Conservation (phyloP, 2,888 invertebrate genomes). For the Macrosiphum euphorbiae region DNA sequence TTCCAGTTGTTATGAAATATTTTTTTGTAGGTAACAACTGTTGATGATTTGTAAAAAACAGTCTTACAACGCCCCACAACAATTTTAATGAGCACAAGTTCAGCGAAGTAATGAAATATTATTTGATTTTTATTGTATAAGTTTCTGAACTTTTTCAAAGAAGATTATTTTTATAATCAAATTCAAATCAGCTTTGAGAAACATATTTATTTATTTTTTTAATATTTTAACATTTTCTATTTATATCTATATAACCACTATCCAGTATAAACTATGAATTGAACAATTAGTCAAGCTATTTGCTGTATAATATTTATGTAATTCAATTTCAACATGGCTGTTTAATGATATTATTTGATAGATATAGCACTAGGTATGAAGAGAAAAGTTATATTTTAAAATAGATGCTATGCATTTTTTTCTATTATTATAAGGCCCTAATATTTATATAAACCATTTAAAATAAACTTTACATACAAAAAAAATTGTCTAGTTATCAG, state of each 20-base stretch:
- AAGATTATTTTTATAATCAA: not conserved
- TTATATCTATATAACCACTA: not conserved
- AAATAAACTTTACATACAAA: not conserved
- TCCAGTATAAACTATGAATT: not conserved
- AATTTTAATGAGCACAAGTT: not conserved
- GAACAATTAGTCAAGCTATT: not conserved
- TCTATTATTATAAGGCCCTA: not conserved
- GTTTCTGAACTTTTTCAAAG: not conserved
- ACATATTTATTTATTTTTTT: not conserved
- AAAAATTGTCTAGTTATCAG: not conserved
- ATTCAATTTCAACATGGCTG: not conserved
- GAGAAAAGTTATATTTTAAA: not conserved
- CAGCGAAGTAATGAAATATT: not conserved
- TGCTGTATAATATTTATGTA: not conserved
- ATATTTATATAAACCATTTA: not conserved
- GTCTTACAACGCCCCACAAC: not conserved
- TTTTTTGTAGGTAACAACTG: not conserved
- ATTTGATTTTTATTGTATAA: not conserved
- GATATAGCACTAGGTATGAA: not conserved
- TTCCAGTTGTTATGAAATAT: not conserved
- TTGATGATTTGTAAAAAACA: not conserved
- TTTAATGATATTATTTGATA: not conserved
- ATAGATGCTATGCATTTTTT: not conserved
- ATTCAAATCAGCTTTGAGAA: not conserved
- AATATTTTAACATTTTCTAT: not conserved